phyloP scores from a whole-genome alignment of 2,113 vertebrate genomes.

The Hemibagrus wyckioides region DNA sequence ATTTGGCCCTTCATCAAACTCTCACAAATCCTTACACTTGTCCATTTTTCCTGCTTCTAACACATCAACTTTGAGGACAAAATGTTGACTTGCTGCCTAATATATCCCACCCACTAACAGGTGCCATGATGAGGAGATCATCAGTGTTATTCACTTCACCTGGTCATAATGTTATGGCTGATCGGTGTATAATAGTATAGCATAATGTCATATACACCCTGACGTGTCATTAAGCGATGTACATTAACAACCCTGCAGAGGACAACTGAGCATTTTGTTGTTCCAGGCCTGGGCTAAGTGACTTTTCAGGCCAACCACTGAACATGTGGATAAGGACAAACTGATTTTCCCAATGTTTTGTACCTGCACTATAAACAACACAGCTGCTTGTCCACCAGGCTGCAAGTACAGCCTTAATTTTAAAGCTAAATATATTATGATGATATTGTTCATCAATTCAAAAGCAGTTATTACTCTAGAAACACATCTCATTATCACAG shows the following conservation, averaged over 20 bases:
- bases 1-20: too few species aligned
- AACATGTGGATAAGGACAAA: background rate
- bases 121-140: too few species aligned
- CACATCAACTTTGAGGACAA: too few species aligned
- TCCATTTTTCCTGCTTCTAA: too few species aligned
- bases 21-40: too few species aligned
- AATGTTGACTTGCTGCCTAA: too few species aligned
- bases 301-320: background rate
- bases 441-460: background rate
- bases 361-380: background rate
- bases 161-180: too few species aligned
- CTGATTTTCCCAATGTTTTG: background rate
- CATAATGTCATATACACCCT: background rate
- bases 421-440: background rate
- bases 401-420: background rate
- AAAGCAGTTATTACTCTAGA: background rate
- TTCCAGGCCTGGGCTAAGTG: background rate
- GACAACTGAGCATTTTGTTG: background rate
- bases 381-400: background rate
- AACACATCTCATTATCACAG: background rate
- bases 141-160: too few species aligned
- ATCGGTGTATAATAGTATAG: background rate
- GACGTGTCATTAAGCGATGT: background rate
- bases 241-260: background rate
- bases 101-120: too few species aligned